Conservation (phyloP, 2,888 invertebrate genomes). For the Phania funesta region DNA sequence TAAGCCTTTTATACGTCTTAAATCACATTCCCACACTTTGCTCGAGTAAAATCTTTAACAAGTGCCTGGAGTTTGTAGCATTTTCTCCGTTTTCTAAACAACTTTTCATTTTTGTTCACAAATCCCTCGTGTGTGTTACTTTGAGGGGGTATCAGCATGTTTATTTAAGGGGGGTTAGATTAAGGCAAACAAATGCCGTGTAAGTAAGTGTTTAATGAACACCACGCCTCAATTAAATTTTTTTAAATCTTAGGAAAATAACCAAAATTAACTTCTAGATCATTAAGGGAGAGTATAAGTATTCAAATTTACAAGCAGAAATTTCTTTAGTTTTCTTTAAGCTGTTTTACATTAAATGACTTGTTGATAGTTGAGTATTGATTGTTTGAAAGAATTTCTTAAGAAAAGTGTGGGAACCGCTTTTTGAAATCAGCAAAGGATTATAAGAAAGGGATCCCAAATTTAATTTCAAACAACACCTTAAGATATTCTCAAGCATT, state of each 20-base stretch:
- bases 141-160: no score
- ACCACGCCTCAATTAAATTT: no score
- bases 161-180: no score
- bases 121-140: no score
- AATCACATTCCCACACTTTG: conserved; percentile 38
- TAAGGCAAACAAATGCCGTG: no score
- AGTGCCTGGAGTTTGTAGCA: neutral
- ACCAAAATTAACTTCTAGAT: no score
- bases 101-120: no score
- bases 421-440: neutral
- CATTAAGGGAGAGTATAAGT: no score
- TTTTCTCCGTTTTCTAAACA: neutral
- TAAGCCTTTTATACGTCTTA: neutral
- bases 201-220: no score
- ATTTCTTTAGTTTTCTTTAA: neutral
- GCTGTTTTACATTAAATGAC: neutral
- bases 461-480: neutral
- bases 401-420: conserved; percentile 12
- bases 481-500: neutral
- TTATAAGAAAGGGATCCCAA: neutral
- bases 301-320: no score
- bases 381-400: neutral
- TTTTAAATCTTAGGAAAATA: no score
- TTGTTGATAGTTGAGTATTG: neutral
- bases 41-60: neutral